Percentiles rank a stretch among this genome's conserved stretches.
phyloP scores from a whole-genome alignment of 2,888 invertebrate genomes.

The Drosophila prolongata region DNA sequence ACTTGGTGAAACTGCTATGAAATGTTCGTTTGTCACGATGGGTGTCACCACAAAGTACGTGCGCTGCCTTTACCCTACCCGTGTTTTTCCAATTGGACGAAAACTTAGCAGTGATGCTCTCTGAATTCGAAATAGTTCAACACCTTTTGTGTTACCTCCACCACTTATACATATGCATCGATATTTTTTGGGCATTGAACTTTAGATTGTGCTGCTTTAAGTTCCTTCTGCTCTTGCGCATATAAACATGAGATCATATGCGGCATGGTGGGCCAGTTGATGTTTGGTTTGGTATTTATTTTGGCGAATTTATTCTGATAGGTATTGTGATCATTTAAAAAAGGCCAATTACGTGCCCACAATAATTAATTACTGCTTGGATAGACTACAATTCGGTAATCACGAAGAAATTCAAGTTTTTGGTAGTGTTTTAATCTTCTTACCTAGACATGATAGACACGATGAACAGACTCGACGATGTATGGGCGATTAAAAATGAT shows the following conservation, averaged over 20 bases:
- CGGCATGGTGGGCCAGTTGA: background rate
- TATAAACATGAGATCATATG: background rate
- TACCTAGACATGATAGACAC: background rate
- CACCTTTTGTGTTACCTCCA: background rate
- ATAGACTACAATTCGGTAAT: no score
- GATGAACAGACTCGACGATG: background rate
- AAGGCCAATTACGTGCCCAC: background rate
- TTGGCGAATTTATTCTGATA: background rate
- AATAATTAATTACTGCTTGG: background rate
- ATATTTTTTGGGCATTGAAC: background rate
- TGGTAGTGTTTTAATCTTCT: background rate
- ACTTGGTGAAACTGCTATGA: background rate
- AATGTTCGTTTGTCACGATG: constrained; percentile 3
- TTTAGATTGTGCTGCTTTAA: background rate
- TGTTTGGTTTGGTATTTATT: background rate
- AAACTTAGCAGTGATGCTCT: background rate
- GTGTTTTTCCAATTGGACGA: background rate
- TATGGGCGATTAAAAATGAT: background rate
- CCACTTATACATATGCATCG: background rate
- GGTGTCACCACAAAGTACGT: constrained; percentile 4
- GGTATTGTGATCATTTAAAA: background rate
- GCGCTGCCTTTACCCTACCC: background rate
- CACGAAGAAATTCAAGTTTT: no score
- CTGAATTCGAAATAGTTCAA: constrained; percentile 6
- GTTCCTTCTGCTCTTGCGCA: background rate